phyloP scores from a whole-genome alignment of 2,888 invertebrate species.

The Cephalotes varians region DNA sequence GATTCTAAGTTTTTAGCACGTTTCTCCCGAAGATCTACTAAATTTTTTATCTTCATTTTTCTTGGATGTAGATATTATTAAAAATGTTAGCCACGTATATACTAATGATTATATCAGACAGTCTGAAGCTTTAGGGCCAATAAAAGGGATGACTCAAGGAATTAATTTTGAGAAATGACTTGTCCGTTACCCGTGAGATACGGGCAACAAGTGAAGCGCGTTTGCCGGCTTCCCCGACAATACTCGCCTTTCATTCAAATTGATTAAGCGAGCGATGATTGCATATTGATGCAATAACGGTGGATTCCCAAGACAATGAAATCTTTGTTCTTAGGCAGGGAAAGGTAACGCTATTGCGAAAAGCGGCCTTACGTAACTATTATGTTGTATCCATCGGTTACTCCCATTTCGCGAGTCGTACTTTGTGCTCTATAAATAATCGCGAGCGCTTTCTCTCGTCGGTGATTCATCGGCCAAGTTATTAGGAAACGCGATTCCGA shows the following conservation, averaged over 20 bases:
- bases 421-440: slow-evolving; percentile 23
- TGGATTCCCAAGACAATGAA: slow-evolving; percentile 49
- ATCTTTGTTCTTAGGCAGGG: slow-evolving; percentile 40
- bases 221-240: slow-evolving; percentile 28
- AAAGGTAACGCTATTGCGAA: slow-evolving; percentile 50
- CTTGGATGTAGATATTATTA: not conserved
- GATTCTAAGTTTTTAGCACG: not conserved
- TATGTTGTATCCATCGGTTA: slow-evolving; percentile 25
- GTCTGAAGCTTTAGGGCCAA: slow-evolving; percentile 16
- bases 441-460: slow-evolving; percentile 27
- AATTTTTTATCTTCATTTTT: not conserved
- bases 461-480: slow-evolving; percentile 31
- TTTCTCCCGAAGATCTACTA: not conserved
- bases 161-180: slow-evolving; percentile 49
- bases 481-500: slow-evolving; percentile 30
- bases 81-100: not conserved
- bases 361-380: slow-evolving; percentile 32
- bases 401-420: slow-evolving; percentile 17
- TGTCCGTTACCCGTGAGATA: slow-evolving; percentile 30
- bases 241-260: slow-evolving; percentile 49
- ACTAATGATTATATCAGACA: slow-evolving; percentile 21
- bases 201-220: slow-evolving; percentile 42
- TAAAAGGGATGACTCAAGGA: not conserved
- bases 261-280: slow-evolving; percentile 53
- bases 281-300: slow-evolving; percentile 53